phyloP scores from a whole-genome alignment of 2,888 invertebrate genomes.

The Venusia cambrica region DNA sequence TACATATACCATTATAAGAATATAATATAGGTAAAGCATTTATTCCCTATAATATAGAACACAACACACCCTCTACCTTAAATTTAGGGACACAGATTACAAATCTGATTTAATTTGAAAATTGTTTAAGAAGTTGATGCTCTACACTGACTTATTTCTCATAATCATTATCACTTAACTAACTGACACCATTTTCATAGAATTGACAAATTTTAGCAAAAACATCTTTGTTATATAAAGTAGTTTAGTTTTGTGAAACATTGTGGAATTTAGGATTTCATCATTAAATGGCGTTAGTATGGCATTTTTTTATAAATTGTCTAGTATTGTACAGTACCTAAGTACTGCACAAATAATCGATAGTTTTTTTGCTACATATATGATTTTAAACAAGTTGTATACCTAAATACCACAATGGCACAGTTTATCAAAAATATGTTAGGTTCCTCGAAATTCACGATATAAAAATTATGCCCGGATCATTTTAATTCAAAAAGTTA shows the following conservation, averaged over 20 bases:
- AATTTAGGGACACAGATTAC: slow-evolving; percentile 68
- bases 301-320: too few species aligned
- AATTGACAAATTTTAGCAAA: slow-evolving; percentile 70
- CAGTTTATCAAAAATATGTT: slow-evolving; percentile 35
- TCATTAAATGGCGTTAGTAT: too few species aligned
- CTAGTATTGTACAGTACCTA: too few species aligned
- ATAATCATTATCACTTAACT: slow-evolving; percentile 57
- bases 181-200: slow-evolving; percentile 73
- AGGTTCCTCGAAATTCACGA: slow-evolving; percentile 33
- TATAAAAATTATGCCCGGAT: slow-evolving; percentile 59
- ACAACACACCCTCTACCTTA: slow-evolving; percentile 68
- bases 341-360: too few species aligned
- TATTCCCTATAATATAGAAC: slow-evolving; percentile 69
- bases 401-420: slow-evolving; percentile 32
- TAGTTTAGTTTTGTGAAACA: slow-evolving; percentile 46
- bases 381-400: slow-evolving; percentile 1
- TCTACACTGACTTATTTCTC: slow-evolving; percentile 52
- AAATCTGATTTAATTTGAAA: slow-evolving; percentile 60
- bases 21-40: slow-evolving; percentile 80
- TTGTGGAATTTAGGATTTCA: slow-evolving; percentile 48
- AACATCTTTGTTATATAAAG: slow-evolving; percentile 41
- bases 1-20: slow-evolving; percentile 80
- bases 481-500: slow-evolving; percentile 62
- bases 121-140: slow-evolving; percentile 57
- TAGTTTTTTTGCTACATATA: too few species aligned